Evolutionary conservation across 2,888 invertebrate species (phyloP).

Genomic region (Frankliniella fusca): DNA sequence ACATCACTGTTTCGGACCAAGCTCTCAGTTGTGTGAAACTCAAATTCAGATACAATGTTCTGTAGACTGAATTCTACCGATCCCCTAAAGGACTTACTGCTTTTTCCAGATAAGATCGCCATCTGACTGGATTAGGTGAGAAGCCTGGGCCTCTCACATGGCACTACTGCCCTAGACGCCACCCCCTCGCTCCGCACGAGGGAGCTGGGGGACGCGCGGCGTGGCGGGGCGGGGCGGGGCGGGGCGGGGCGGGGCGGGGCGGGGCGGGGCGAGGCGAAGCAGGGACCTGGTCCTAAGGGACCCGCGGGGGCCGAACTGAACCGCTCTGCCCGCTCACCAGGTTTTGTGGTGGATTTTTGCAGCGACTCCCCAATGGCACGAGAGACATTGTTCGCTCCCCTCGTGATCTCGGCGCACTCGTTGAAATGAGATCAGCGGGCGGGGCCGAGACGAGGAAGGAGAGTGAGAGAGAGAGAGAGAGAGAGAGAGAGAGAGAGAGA

Average conservation of each 20-base stretch:
- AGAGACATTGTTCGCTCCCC: constrained; percentile 7
- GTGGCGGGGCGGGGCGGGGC: too few relatives aligned
- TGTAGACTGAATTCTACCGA: too few relatives aligned
- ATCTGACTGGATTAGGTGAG: too few relatives aligned
- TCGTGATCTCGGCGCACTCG: constrained; percentile 23
- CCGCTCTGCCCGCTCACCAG: neutral
- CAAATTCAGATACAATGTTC: too few relatives aligned
- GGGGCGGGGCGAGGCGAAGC: neutral
- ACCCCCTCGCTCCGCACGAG: too few relatives aligned
- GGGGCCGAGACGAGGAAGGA: neutral
- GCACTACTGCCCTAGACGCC: too few relatives aligned
- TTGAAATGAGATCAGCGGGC: neutral
- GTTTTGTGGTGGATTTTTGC: constrained; percentile 20
- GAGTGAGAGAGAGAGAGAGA: neutral
- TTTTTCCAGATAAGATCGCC: too few relatives aligned
- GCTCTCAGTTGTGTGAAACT: too few relatives aligned
- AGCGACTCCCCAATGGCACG: constrained; percentile 17
- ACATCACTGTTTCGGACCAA: too few relatives aligned
- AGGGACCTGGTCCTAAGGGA: neutral
- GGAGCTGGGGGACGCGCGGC: too few relatives aligned
- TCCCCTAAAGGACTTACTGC: too few relatives aligned
- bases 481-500: neutral
- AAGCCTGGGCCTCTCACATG: too few relatives aligned
- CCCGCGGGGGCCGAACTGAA: neutral
- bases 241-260: neutral